A percentile compares a stretch with the other conserved stretches of the same genome.
phyloP scores from a whole-genome alignment of 2,888 invertebrate genomes.

The Rhimphoctona megacephalus region DNA sequence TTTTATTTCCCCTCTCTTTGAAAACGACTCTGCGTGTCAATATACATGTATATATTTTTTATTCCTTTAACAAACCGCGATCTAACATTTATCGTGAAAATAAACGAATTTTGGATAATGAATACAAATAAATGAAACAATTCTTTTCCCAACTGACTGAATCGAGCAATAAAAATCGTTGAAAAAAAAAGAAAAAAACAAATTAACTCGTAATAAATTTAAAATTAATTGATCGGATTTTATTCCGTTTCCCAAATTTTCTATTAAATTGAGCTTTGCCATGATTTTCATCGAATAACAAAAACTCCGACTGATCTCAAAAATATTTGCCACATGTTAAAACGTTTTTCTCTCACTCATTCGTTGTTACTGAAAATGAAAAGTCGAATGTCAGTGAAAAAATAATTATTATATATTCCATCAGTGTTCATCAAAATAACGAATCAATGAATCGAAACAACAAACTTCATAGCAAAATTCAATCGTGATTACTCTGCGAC shows the following conservation, averaged over 20 bases:
- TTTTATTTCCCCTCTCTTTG: constrained; percentile 28
- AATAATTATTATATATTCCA: not conserved
- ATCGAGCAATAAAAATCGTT: not conserved
- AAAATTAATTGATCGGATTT: not conserved
- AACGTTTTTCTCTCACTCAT: too few relatives aligned
- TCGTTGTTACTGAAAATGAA: not conserved
- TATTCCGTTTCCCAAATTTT: not conserved
- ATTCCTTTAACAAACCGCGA: constrained; percentile 30
- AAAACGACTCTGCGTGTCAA: constrained; percentile 43
- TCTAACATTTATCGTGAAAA: constrained; percentile 44
- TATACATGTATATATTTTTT: not conserved
- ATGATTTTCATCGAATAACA: not conserved
- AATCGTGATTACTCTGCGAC: not conserved
- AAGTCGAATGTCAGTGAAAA: not conserved
- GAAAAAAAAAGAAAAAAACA: too few relatives aligned
- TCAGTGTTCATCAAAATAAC: too few relatives aligned
- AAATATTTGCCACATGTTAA: not conserved
- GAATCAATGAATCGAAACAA: not conserved
- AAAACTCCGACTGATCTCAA: not conserved
- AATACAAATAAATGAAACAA: constrained; percentile 18
- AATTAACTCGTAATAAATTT: not conserved
- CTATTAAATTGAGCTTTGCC: not conserved
- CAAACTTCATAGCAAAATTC: not conserved
- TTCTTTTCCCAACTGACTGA: not conserved
- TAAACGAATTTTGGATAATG: not conserved